Conservation (phyloP, 2,113 vertebrate genomes). For the Cyprinodon tularosa region DNA sequence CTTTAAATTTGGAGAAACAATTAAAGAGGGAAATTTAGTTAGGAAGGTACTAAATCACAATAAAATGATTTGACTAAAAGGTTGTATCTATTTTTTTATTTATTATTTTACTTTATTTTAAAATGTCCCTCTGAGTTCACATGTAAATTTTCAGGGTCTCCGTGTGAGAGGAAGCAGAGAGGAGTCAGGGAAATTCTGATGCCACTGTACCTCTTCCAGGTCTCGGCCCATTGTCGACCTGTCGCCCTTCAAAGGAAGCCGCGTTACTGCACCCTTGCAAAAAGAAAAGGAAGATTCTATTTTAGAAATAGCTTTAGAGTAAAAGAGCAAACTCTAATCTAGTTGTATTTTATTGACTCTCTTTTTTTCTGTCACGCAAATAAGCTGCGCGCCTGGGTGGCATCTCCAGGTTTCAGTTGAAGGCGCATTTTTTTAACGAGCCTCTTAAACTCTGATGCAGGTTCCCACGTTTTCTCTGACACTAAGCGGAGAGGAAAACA, state of each 20-base stretch:
- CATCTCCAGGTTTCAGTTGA: slow-evolving; percentile 48
- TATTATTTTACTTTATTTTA: background rate
- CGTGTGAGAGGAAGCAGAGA: slow-evolving; percentile 52
- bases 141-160: slow-evolving; percentile 27
- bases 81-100: background rate
- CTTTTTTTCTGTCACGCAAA: background rate
- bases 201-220: slow-evolving; percentile 75
- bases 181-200: slow-evolving; percentile 71
- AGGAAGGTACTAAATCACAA: background rate
- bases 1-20: background rate
- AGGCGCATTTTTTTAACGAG: slow-evolving; percentile 45
- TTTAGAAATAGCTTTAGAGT: slow-evolving; percentile 54
- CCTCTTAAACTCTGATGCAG: slow-evolving; percentile 37
- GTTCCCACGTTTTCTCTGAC: slow-evolving; percentile 51
- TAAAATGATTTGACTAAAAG: background rate
- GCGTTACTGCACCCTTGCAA: slow-evolving; percentile 82
- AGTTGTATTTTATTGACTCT: background rate
- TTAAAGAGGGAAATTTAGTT: background rate
- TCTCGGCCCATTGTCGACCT: slow-evolving; percentile 88
- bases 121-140: background rate
- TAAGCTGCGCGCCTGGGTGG: slow-evolving; percentile 50
- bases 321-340: slow-evolving; percentile 18
- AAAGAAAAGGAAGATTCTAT: slow-evolving; percentile 70
- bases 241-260: slow-evolving; percentile 90
- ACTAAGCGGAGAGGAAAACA: slow-evolving; percentile 44